phyloP scores from a whole-genome alignment of 2,797 vertebrate genomes.

The Mallotus villosus region DNA sequence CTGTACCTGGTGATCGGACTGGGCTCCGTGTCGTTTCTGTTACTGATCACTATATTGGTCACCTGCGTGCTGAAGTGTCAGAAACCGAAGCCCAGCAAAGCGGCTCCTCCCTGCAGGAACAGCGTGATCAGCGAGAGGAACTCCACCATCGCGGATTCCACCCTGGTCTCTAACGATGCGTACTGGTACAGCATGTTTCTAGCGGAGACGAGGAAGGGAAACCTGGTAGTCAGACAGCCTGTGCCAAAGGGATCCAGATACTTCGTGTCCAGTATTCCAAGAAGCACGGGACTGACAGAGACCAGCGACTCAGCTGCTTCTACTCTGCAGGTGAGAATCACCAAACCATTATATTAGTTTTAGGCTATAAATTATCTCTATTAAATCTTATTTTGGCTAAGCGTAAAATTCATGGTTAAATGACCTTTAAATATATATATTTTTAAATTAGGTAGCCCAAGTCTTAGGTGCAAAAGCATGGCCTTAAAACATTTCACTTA shows the following conservation, averaged over 20 bases:
- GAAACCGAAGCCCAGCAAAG: slow-evolving; percentile 52
- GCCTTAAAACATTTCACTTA: no score
- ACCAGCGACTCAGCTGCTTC: slow-evolving; percentile 66
- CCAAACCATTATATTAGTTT: not conserved
- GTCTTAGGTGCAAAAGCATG: no score
- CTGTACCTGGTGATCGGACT: slow-evolving; percentile 67
- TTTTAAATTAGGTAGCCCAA: no score
- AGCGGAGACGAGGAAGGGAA: slow-evolving; percentile 65
- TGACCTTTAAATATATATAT: no score
- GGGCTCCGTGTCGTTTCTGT: slow-evolving; percentile 62
- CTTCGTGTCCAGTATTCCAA: slow-evolving; percentile 66
- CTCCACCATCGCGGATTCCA: slow-evolving; percentile 60
- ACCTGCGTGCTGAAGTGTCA: slow-evolving; percentile 67
- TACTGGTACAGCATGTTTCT: slow-evolving; percentile 68
- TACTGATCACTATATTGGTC: slow-evolving; percentile 60
- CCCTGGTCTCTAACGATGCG: slow-evolving; percentile 63
- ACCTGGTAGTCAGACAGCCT: slow-evolving; percentile 59
- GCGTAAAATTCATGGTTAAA: no score
- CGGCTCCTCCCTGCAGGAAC: slow-evolving; percentile 55
- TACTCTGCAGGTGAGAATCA: slow-evolving; percentile 60
- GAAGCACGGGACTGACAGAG: slow-evolving; percentile 58
- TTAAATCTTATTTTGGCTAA: no score
- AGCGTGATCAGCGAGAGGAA: slow-evolving; percentile 64
- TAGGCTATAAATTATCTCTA: no score
- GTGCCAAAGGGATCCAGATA: slow-evolving; percentile 64